These are phyloP conservation scores for Argyrosomus regius DNA, from an alignment of 2,797 vertebrate species.

Conservation along the genomic window DNA sequence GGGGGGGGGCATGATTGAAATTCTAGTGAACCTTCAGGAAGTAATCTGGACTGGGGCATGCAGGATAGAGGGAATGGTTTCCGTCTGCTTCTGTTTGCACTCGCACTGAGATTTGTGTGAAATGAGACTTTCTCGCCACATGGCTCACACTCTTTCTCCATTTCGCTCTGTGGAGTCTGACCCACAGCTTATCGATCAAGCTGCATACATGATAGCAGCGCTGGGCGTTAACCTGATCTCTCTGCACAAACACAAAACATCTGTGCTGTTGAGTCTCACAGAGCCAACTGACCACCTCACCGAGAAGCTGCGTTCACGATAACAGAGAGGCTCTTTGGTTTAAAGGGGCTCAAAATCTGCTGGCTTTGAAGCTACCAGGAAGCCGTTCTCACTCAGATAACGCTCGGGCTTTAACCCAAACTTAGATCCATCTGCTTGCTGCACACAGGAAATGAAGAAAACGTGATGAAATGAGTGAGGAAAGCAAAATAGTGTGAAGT, in stretches of 20 bases:
- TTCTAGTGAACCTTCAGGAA: conserved; percentile 70
- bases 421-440: conserved; percentile 61
- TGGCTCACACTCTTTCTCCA: conserved; percentile 20
- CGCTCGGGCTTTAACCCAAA: conserved; percentile 53
- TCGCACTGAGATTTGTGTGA: conserved; percentile 59
- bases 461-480: conserved; percentile 66
- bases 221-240: conserved; percentile 48
- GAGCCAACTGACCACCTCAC: conserved; percentile 64
- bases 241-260: conserved; percentile 69
- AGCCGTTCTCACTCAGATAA: conserved; percentile 69
- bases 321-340: conserved; percentile 47
- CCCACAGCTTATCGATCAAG: conserved; percentile 62
- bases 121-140: conserved; percentile 59
- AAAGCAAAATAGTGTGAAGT: conserved; percentile 53
- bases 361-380: conserved; percentile 73
- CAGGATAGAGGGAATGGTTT: conserved; percentile 63
- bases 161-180: conserved; percentile 27
- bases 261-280: conserved; percentile 61
- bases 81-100: conserved; percentile 70
- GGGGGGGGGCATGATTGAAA: conserved; percentile 54
- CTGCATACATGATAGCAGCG: conserved; percentile 53
- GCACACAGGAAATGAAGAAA: conserved; percentile 83
- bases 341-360: conserved; percentile 58
- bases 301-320: conserved; percentile 40
- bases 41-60: conserved; percentile 64